These are phyloP conservation scores for Bufo bufo DNA, from an alignment of 2,113 vertebrate genomes.

Conservation along the genomic window DNA sequence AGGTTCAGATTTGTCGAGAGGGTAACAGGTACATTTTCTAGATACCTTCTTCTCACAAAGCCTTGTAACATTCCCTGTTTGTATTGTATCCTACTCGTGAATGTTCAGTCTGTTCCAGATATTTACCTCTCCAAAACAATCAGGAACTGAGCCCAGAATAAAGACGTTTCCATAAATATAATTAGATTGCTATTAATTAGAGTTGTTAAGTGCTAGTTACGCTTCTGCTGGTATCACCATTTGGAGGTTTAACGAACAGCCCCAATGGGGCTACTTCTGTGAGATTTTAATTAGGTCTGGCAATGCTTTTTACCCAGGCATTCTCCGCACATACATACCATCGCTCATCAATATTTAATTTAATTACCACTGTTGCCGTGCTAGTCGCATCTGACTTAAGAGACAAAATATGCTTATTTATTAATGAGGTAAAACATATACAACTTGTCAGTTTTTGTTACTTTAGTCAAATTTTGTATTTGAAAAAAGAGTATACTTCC, in stretches of 20 bases:
- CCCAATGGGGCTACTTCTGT: slow-evolving; percentile 82
- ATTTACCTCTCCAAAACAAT: slow-evolving; percentile 45
- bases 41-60: neutral
- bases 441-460: slow-evolving; percentile 69
- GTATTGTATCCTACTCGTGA: slow-evolving; percentile 3
- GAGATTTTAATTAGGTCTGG: slow-evolving; percentile 87
- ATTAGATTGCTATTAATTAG: slow-evolving; percentile 80
- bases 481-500: neutral
- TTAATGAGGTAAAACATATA: slow-evolving; percentile 89
- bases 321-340: slow-evolving; percentile 71
- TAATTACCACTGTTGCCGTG: slow-evolving; percentile 87
- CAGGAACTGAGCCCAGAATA: slow-evolving; percentile 54
- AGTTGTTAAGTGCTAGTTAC: slow-evolving; percentile 75
- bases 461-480: slow-evolving; percentile 17
- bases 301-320: slow-evolving; percentile 85
- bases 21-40: neutral
- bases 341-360: slow-evolving; percentile 90
- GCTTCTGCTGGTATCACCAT: slow-evolving; percentile 76
- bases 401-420: slow-evolving; percentile 90
- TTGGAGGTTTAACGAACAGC: slow-evolving; percentile 82
- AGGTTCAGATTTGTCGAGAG: neutral
- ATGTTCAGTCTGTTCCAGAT: slow-evolving; percentile 34
- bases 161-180: slow-evolving; percentile 77
- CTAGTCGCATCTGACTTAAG: slow-evolving; percentile 89
- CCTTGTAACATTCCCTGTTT: neutral